Conservation (phyloP, 2,113 vertebrate species). For the Halichoeres trimaculatus region DNA sequence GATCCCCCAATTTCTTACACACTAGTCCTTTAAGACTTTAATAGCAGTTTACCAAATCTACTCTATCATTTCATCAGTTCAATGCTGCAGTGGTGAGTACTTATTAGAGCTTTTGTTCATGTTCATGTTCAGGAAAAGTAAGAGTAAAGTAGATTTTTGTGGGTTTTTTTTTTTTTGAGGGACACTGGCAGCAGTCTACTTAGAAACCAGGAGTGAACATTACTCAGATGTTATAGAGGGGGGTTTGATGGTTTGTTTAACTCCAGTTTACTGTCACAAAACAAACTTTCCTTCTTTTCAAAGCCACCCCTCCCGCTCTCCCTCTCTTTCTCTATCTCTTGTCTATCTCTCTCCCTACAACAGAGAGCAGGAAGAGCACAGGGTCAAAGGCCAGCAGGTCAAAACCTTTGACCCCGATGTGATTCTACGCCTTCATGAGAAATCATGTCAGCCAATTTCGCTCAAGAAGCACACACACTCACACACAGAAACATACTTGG, state of each 20-base stretch:
- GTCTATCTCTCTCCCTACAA: conserved; percentile 34
- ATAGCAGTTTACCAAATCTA: no score
- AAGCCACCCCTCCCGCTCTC: not conserved
- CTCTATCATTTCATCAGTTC: no score
- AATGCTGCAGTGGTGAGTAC: no score
- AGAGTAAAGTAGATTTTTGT: no score
- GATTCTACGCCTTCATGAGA: conserved; percentile 64
- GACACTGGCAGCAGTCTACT: not conserved
- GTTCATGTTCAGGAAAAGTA: no score
- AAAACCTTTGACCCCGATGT: conserved; percentile 58
- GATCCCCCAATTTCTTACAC: no score
- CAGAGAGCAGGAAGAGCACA: conserved; percentile 63
- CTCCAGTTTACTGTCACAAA: conserved; percentile 28
- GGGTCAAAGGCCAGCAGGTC: conserved; percentile 56
- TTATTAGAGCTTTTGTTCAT: no score
- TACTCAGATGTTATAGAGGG: not conserved
- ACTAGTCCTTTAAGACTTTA: no score
- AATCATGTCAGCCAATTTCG: conserved; percentile 58
- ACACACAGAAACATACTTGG: conserved; percentile 87
- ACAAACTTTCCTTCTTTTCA: conserved; percentile 16
- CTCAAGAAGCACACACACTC: conserved; percentile 38
- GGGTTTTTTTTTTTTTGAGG: not conserved
- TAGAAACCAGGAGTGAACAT: not conserved
- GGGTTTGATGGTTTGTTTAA: conserved; percentile 31
- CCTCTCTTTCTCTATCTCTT: conserved; percentile 8